Evolutionary conservation across 2,797 vertebrate genomes (phyloP).

Genomic region (Epinephelus coioides): DNA sequence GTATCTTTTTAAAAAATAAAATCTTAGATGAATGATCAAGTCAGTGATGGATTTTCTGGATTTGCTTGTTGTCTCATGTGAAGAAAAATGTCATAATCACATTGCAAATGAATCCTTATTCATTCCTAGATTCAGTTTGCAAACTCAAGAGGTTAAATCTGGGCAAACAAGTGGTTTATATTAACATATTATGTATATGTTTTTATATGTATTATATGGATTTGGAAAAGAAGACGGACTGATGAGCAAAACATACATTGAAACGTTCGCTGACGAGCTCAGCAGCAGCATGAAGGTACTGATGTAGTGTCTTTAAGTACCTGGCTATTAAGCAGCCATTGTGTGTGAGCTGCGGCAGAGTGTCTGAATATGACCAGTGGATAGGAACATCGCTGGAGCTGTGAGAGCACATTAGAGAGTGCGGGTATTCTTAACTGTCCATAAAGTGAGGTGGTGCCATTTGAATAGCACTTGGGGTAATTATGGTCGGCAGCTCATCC

Average conservation of each 20-base stretch:
- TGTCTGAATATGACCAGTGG: slow-evolving; percentile 70
- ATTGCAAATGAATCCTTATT: not conserved
- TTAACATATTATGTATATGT: not conserved
- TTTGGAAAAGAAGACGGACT: not conserved
- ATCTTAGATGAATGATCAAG: not conserved
- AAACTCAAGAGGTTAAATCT: not conserved
- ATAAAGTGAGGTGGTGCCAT: slow-evolving; percentile 75
- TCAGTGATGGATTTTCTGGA: not conserved
- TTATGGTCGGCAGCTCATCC: slow-evolving; percentile 78
- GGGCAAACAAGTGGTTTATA: not conserved
- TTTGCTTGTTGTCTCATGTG: not conserved
- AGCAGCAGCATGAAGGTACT: slow-evolving; percentile 29
- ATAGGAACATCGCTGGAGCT: slow-evolving; percentile 70
- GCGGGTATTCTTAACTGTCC: slow-evolving; percentile 78
- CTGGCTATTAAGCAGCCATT: slow-evolving; percentile 65
- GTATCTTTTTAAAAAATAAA: not conserved
- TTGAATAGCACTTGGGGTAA: slow-evolving; percentile 79
- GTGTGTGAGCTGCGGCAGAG: slow-evolving; percentile 43
- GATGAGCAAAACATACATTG: slow-evolving; percentile 9
- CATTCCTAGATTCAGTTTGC: not conserved
- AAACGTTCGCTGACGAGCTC: slow-evolving; percentile 30
- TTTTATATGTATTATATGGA: not conserved
- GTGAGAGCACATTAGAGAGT: slow-evolving; percentile 71
- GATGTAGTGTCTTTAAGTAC: slow-evolving; percentile 64
- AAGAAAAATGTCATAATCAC: not conserved